phyloP scores from a whole-genome alignment of 2,888 invertebrate genomes.

The Clistopyga incitator region DNA sequence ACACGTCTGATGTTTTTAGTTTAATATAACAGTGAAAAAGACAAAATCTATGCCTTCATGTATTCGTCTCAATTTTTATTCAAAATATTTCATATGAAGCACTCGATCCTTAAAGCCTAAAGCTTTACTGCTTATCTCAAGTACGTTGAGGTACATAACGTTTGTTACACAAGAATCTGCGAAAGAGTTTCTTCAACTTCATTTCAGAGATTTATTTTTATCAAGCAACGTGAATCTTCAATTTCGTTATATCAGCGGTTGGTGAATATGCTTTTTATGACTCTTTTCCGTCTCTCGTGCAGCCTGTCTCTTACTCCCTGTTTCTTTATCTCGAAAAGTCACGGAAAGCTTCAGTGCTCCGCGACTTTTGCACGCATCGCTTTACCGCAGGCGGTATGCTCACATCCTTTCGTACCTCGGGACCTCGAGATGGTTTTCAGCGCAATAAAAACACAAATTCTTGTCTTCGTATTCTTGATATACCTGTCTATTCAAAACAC shows the following conservation, averaged over 20 bases:
- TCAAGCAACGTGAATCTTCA: conserved; percentile 19
- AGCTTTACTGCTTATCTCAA: neutral
- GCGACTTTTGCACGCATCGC: conserved; percentile 14
- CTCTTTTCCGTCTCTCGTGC: neutral
- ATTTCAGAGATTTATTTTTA: conserved; percentile 27
- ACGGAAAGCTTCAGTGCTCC: neutral
- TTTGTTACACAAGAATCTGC: conserved; percentile 6
- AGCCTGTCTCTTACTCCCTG: neutral
- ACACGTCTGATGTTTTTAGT: neutral
- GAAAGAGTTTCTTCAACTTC: neutral
- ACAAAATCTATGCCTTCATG: neutral
- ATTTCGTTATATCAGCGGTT: conserved; percentile 20
- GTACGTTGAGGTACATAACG: neutral
- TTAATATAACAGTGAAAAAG: neutral
- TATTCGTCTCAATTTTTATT: neutral
- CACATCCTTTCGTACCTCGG: conserved; percentile 13
- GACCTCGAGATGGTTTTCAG: neutral
- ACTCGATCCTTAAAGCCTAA: neutral
- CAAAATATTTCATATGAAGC: neutral
- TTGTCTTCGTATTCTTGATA: conserved; percentile 16
- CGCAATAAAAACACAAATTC: conserved; percentile 36
- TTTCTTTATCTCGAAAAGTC: conserved; percentile 6
- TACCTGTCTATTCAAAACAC: neutral
- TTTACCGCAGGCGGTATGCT: conserved; percentile 3
- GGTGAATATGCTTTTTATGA: neutral